Evolutionary conservation across 2,888 invertebrate genomes (phyloP).

Genomic region (Cerastis leucographa): DNA sequence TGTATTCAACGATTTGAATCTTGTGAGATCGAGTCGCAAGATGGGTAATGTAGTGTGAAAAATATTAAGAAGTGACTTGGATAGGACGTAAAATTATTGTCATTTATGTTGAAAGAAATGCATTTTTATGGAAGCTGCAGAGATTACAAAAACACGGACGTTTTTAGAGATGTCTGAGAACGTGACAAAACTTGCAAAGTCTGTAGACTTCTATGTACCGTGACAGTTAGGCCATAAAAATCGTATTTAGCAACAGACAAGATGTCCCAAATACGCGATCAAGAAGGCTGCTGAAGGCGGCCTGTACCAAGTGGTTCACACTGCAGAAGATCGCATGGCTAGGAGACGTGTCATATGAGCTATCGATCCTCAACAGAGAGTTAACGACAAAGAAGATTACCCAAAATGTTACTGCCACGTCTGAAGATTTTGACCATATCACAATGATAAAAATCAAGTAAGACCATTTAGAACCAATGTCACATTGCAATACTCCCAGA

Average conservation of each 20-base stretch:
- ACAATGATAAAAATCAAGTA: neutral
- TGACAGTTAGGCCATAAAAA: neutral
- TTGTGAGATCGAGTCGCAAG: conserved; percentile 43
- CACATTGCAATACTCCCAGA: neutral
- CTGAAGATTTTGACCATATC: neutral
- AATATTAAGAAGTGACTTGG: neutral
- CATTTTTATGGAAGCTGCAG: neutral
- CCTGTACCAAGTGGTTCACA: too few species aligned
- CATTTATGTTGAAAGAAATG: neutral
- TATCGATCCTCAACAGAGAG: too few species aligned
- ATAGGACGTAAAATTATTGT: neutral
- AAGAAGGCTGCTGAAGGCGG: too few species aligned
- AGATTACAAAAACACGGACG: neutral
- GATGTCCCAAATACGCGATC: neutral
- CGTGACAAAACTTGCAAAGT: neutral
- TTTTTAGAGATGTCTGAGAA: neutral
- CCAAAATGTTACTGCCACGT: neutral
- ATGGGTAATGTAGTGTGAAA: conserved; percentile 37
- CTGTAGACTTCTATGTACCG: neutral
- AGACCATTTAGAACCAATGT: neutral
- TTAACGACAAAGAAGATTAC: too few species aligned
- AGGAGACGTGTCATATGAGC: too few species aligned
- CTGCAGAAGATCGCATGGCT: too few species aligned
- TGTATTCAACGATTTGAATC: conserved; percentile 54
- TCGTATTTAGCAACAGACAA: neutral